phyloP scores from a whole-genome alignment of 2,888 invertebrate species.

The Cyrtodaria siliqua region DNA sequence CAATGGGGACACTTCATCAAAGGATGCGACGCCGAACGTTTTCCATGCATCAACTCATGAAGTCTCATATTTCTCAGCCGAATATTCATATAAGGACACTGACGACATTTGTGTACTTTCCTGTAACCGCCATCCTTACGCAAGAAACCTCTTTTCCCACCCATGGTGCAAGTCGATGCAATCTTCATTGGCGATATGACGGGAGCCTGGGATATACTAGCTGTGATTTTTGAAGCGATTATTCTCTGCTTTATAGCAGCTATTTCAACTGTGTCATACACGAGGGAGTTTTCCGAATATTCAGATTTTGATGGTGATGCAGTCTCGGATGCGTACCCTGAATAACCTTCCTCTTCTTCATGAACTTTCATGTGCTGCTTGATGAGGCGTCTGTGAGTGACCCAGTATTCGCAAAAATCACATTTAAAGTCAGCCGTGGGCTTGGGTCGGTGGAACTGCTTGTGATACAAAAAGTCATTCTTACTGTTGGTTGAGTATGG shows the following conservation, averaged over 20 bases:
- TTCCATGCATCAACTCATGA: slow-evolving; percentile 93
- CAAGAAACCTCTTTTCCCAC: slow-evolving; percentile 78
- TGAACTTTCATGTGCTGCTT: slow-evolving; percentile 94
- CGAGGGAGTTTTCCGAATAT: slow-evolving; percentile 71
- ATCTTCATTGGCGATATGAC: slow-evolving; percentile 78
- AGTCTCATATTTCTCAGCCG: slow-evolving; percentile 92
- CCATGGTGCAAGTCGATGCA: slow-evolving; percentile 70
- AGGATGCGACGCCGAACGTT: slow-evolving; percentile 82
- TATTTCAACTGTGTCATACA: slow-evolving; percentile 80
- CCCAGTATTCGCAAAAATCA: slow-evolving; percentile 93
- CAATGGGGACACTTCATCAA: slow-evolving; percentile 91
- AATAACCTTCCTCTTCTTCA: slow-evolving; percentile 37
- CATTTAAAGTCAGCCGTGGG: slow-evolving; percentile 93
- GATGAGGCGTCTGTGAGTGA: slow-evolving; percentile 92
- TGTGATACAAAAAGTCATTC: slow-evolving; percentile 94
- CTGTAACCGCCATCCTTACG: slow-evolving; percentile 85
- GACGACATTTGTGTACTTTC: slow-evolving; percentile 94
- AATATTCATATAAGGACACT: slow-evolving; percentile 94
- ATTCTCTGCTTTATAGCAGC: slow-evolving; percentile 83
- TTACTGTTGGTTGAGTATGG: slow-evolving; percentile 95
- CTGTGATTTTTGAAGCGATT: slow-evolving; percentile 81
- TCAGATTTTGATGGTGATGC: slow-evolving; percentile 81
- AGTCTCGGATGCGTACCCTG: slow-evolving; percentile 29
- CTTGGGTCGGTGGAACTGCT: slow-evolving; percentile 92
- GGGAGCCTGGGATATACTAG: slow-evolving; percentile 78